Base-by-base conservation (phyloP, 92 coral and sea anemone species). In the Zoanthus solanderi region DNA sequence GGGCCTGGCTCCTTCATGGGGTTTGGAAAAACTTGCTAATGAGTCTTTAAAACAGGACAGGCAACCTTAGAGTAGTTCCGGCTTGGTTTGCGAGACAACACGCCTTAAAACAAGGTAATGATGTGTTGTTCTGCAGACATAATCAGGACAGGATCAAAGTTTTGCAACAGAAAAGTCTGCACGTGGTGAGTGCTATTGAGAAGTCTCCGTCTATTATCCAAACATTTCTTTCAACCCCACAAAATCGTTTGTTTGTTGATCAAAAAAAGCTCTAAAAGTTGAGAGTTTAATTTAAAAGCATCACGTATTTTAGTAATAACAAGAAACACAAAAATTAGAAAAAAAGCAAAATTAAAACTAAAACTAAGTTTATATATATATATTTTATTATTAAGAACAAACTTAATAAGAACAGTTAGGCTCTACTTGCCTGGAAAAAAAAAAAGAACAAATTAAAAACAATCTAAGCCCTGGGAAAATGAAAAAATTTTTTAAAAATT, bases 21-120 rank as follows among this genome's bases (percentile, higher is more conserved):
- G n/a, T 63, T 80, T 63, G 32, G 11, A 80, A 28, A 45, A 61
- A 60, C n/a, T 47, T 5, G 28, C 71, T 48, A 29, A 81, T 81
- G 18, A 46, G 11, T 67, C 46, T 61, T 79, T 79, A 42, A 17
- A 65, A 23, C 72, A 12, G 15, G 61, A 63, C 3, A 17, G n/a
- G 84, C 73, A 79, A 37, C 84, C 74, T 63, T 79, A 61, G 42
- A 63, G 12, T 30, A 67, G 45, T 66, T 10, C 85, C 71, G 75
- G 28, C 75, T 57, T 45, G 23, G 7, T 29, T 50, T 15, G 58
- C 85, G 29, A 81, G 75, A 81, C 85, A 29, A 44, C 85, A 81
- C 85, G 42, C 85, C 30, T 46, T 13, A 68, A 0, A 45, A 53
- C 74, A 52, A 67, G 74, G 16, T 37, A 11, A 8, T 29, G 75